Evolutionary conservation across 2,888 invertebrate genomes (phyloP), one percentile per base, ranked within the genome.

Genomic region (Pegoplata infirma): DNA sequence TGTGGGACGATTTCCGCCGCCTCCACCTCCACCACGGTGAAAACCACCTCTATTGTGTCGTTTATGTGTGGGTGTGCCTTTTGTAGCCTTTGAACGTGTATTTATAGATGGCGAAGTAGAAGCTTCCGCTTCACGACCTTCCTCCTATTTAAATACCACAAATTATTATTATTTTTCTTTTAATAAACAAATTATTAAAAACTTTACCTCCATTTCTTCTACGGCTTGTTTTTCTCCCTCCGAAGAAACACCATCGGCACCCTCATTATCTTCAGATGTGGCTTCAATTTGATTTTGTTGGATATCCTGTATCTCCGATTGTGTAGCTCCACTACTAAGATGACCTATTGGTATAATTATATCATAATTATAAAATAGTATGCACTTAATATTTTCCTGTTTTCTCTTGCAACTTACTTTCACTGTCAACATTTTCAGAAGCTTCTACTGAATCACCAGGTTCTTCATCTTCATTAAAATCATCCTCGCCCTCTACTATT

Each of bases 121-220:
- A 1, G 95, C 95, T 88, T 95, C 95, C 1, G 95, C 95, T 89
- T 95, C 95, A 61, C 95, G 93, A 3, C 94, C 95, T 86, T 95
- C 95, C 87, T 95, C 95, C 88, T 89, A 86, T 68, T 64, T 44
- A 6, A 44, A 55, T 47, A 6, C 17, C 8, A 6, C 17, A 32
- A 32, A 12, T 5, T 12, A 47, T 2, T 8, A 19, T 28, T 16
- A 14, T 7, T 8, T 14, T 36, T 25, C 46, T 25, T 4, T 5
- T 5, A 64, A 8, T 2, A 25, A n/a, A 53, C 10, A 21, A 7
- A 46, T 59, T 28, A n/a, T 21, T 7, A 17, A 8, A 25, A 25
- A 7, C 55, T 16, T n/a, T 83, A 88, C 88, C 83, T 89, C 89
- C 8, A 89, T 82, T 49, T 84, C 85, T 76, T 90, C 90, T 14